phyloP scores from a whole-genome alignment of 2,888 invertebrate genomes.

The Cosmopolites sordidus region DNA sequence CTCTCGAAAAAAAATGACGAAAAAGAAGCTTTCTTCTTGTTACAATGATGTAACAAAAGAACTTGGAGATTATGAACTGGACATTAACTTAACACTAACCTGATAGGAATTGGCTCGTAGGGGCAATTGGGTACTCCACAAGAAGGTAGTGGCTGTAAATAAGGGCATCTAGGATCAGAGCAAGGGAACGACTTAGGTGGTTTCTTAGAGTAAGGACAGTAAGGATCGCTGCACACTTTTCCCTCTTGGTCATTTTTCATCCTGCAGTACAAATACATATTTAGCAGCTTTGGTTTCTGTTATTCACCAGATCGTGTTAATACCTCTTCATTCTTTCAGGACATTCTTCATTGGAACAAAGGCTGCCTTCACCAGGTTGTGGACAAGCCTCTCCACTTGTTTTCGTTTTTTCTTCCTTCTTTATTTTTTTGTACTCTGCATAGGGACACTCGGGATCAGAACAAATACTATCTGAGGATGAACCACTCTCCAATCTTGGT shows the following conservation, averaged over 20 bases:
- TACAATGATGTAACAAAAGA: too few relatives aligned
- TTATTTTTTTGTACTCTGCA: conserved; percentile 12
- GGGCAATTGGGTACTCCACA: conserved; percentile 35
- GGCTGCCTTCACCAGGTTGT: conserved; percentile 6
- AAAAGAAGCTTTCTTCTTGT: too few relatives aligned
- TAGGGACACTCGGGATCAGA: conserved; percentile 32
- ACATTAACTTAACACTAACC: too few relatives aligned
- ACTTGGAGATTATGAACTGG: too few relatives aligned
- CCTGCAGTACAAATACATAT: too few relatives aligned
- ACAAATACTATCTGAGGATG: conserved; percentile 12
- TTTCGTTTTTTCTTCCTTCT: conserved; percentile 5
- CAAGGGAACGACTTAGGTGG: conserved; percentile 19
- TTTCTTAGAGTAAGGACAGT: conserved; percentile 28
- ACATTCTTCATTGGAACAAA: conserved; percentile 27
- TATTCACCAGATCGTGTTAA: too few relatives aligned
- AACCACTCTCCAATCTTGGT: conserved; percentile 8
- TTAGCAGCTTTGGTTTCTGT: too few relatives aligned
- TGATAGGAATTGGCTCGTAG: conserved; percentile 29
- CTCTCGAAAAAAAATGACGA: too few relatives aligned
- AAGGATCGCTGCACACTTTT: conserved; percentile 25
- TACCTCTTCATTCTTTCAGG: conserved; percentile 7
- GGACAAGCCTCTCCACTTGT: conserved; percentile 3
- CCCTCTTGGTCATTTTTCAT: not conserved
- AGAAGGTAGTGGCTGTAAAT: conserved; percentile 29
- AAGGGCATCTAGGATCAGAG: conserved; percentile 34